Evolutionary conservation across 2,888 invertebrate genomes (phyloP).

Genomic region (Achlya flavicornis): DNA sequence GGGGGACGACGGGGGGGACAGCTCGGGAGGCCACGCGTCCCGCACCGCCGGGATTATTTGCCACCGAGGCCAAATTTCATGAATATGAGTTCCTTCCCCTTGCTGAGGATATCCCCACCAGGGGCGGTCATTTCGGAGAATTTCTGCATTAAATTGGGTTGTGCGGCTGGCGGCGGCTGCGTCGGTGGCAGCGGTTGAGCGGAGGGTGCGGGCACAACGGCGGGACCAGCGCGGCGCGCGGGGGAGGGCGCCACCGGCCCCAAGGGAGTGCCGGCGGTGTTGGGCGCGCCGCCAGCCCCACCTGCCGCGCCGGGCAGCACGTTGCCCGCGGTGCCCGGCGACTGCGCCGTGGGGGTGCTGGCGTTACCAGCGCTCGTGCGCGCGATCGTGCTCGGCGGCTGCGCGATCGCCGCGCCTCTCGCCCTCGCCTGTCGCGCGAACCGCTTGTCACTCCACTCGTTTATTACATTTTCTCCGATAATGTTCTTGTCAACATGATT

Average conservation of each 20-base stretch:
- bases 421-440: slow-evolving; percentile 73
- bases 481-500: not conserved
- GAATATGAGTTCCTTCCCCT: slow-evolving; percentile 96
- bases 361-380: slow-evolving; percentile 86
- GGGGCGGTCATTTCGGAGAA: slow-evolving; percentile 94
- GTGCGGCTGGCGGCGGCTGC: slow-evolving; percentile 74
- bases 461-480: not conserved
- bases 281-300: slow-evolving; percentile 36
- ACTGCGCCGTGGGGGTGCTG: slow-evolving; percentile 73
- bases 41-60: slow-evolving; percentile 83
- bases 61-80: slow-evolving; percentile 96
- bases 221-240: slow-evolving; percentile 76
- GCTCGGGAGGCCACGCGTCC: slow-evolving; percentile 49
- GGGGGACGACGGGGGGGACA: slow-evolving; percentile 29
- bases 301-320: slow-evolving; percentile 35
- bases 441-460: slow-evolving; percentile 25
- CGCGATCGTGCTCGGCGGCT: slow-evolving; percentile 80
- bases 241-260: slow-evolving; percentile 58
- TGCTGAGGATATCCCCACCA: slow-evolving; percentile 95
- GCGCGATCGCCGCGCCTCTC: slow-evolving; percentile 80
- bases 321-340: slow-evolving; percentile 54
- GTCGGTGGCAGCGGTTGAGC: slow-evolving; percentile 59
- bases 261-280: slow-evolving; percentile 33
- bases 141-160: slow-evolving; percentile 94
- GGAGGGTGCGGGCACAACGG: slow-evolving; percentile 77